Evolutionary conservation across 2,113 vertebrate genomes (phyloP), one percentile per base, ranked within the genome.

Genomic region (Ramphastos sulfuratus): DNA sequence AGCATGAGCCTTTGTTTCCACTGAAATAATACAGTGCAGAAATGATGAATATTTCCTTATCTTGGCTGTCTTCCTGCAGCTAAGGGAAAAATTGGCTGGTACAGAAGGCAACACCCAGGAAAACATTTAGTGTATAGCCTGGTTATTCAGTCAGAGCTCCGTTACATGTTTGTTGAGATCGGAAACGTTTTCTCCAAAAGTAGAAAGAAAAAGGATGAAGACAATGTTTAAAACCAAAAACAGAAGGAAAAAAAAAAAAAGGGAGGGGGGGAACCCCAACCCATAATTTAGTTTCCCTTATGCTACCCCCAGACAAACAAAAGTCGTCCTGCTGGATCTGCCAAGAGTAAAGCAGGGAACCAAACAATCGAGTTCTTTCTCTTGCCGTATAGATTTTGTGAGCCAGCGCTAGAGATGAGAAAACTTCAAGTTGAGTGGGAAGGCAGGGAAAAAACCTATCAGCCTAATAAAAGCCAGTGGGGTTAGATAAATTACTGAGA

Each of bases 31-130:
- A 82, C 90, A 69, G 94, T 50, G 73, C 60, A 93, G 94, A 94
- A 86, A 89, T 93, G 97, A 95, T 94, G 94, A 91, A 97, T 92
- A 94, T 95, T 95, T 90, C 90, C 97, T 97, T 97, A 97, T 97
- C 96, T 97, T 95, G 94, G 96, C 94, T 92, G 92, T 88, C 54
- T 97, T 96, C 97, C 94, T 96, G 95, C 91, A 94, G 44, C 35
- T 25, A 24, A 82, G 91, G 92, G 33, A 95, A 95, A 82, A 93
- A 59, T 95, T 95, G 96, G 95, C 95, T 96, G 96, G 96, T 92
- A 69, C 81, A 90, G 86, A 50, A 17, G 73, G 87, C 93, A 95
- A 96, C 96, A 96, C 95, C 95, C 95, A 96, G 95, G 96, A 96
- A 97, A 96, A 91, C 92, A 82, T 84, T 73, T 61, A n/a, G 56